A percentile compares a stretch with the other conserved stretches of the same genome.
Conservation (phyloP, 2,797 vertebrate genomes). For the Crocidura indochinensis region DNA sequence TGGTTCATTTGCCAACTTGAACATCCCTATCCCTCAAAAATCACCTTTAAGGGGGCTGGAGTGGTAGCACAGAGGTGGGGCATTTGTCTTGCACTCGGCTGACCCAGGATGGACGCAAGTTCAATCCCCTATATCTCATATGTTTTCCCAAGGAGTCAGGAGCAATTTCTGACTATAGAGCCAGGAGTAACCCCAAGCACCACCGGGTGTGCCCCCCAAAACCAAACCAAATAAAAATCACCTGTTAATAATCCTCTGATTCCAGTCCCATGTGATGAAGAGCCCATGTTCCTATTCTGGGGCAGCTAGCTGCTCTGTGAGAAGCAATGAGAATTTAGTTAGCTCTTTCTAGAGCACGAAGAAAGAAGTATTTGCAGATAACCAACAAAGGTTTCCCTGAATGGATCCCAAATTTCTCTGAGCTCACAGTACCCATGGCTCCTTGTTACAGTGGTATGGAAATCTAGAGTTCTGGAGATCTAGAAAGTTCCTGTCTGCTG, state of each 20-base stretch:
- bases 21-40: slow-evolving; percentile 67
- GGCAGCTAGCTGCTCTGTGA: neutral
- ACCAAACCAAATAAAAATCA: slow-evolving; percentile 21
- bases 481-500: neutral
- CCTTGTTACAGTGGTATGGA: neutral
- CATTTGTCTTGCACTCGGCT: too few relatives aligned
- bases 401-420: slow-evolving; percentile 5
- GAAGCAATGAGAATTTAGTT: slow-evolving; percentile 13
- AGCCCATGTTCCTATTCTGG: too few relatives aligned
- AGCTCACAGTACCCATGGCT: neutral
- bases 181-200: too few relatives aligned
- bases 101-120: too few relatives aligned
- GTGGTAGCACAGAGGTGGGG: too few relatives aligned
- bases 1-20: slow-evolving; percentile 62
- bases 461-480: neutral
- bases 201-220: too few relatives aligned
- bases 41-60: neutral
- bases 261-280: neutral
- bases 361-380: slow-evolving; percentile 2
- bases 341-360: slow-evolving; percentile 37
- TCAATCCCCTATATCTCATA: too few relatives aligned
- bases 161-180: too few relatives aligned
- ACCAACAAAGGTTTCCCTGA: neutral
- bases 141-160: too few relatives aligned
- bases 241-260: slow-evolving; percentile 49